A percentile compares a stretch with the other conserved stretches of the same genome.
Conservation (phyloP, 2,888 invertebrate genomes). For the Chouioia cunea region DNA sequence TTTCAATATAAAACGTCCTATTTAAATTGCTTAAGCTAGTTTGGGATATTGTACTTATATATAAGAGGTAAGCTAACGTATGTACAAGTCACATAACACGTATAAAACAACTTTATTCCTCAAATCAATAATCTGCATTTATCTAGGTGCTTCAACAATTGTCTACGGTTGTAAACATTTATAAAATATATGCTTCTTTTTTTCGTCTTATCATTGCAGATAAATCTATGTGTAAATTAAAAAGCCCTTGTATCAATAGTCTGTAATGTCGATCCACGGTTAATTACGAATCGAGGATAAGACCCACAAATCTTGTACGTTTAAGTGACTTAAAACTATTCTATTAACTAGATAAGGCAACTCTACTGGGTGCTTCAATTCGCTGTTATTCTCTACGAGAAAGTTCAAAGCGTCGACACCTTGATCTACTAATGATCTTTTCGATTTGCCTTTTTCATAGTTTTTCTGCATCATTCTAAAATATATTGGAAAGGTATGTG, state of each 20-base stretch:
- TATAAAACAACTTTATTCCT: conserved; percentile 36
- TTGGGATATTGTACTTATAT: conserved; percentile 39
- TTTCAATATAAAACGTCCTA: conserved; percentile 28
- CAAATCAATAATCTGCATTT: conserved; percentile 31
- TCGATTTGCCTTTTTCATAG: conserved; percentile 36
- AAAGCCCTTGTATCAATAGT: conserved; percentile 9
- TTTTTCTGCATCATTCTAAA: conserved; percentile 39
- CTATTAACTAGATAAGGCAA: conserved; percentile 45
- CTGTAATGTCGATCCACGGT: conserved; percentile 22
- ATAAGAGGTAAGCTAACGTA: conserved; percentile 38
- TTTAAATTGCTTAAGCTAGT: conserved; percentile 33
- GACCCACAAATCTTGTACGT: conserved; percentile 41
- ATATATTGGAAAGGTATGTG: conserved; percentile 40
- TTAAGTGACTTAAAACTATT: conserved; percentile 40
- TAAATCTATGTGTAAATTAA: conserved; percentile 16
- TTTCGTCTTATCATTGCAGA: conserved; percentile 4
- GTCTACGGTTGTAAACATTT: too few relatives aligned
- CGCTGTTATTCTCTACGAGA: conserved; percentile 35
- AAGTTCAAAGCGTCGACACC: conserved; percentile 36
- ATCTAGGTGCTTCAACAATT: not conserved
- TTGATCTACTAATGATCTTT: conserved; percentile 37
- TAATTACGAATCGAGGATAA: conserved; percentile 29
- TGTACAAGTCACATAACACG: conserved; percentile 42
- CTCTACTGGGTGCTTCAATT: conserved; percentile 38
- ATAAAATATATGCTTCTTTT: not conserved